These are phyloP conservation scores for Parnassius smintheus DNA, from an alignment of 2,888 invertebrate species.

Conservation along the genomic window DNA sequence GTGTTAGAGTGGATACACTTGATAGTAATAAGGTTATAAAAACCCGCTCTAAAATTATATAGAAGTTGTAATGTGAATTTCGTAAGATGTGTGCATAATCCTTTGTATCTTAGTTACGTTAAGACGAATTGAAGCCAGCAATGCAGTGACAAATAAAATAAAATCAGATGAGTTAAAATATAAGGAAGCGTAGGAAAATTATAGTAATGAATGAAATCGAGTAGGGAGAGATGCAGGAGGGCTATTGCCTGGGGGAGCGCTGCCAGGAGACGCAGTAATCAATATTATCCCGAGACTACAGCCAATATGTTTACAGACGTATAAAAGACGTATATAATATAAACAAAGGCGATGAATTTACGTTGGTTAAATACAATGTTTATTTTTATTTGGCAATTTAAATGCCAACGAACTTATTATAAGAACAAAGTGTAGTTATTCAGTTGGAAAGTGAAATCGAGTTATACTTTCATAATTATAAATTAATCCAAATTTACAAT, in stretches of 20 bases:
- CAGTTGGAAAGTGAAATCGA: too few species aligned
- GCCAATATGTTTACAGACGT: slow-evolving; percentile 17
- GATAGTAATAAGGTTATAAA: slow-evolving; percentile 65
- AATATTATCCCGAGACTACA: slow-evolving; percentile 44
- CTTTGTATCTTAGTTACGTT: background rate
- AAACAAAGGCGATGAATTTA: background rate
- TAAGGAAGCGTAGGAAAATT: slow-evolving; percentile 3
- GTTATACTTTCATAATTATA: too few species aligned
- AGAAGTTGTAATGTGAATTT: slow-evolving; percentile 28
- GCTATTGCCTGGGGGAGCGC: slow-evolving; percentile 51
- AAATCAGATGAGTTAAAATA: background rate
- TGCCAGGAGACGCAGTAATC: slow-evolving; percentile 63
- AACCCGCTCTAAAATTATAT: slow-evolving; percentile 41
- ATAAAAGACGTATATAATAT: slow-evolving; percentile 10
- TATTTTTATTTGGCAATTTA: too few species aligned
- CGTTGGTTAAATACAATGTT: too few species aligned
- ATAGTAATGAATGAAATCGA: slow-evolving; percentile 25
- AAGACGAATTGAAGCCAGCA: background rate
- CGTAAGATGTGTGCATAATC: slow-evolving; percentile 15
- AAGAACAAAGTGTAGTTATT: too few species aligned
- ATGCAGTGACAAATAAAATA: background rate
- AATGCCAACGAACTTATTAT: too few species aligned
- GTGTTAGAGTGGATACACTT: slow-evolving; percentile 65
- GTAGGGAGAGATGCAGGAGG: slow-evolving; percentile 45
- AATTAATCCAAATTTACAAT: slow-evolving; percentile 10